Percentiles rank a stretch among this genome's conserved stretches.
Evolutionary conservation across 1,140 invertebrate genomes (phyloP).

Genomic region (Laodelphax striatellus): DNA sequence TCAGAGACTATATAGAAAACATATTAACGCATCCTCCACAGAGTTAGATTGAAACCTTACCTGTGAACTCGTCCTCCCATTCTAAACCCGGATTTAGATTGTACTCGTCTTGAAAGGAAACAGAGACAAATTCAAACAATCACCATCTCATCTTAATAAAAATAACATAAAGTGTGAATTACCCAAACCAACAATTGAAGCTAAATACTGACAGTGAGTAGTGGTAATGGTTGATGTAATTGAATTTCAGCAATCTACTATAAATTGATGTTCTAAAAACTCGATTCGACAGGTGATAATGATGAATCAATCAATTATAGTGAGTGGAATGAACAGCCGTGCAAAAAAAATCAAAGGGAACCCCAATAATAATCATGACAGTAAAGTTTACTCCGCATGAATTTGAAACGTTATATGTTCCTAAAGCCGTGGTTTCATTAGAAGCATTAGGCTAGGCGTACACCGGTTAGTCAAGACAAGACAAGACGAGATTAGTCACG

Average conservation of each 20-base stretch:
- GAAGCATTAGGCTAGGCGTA: too few relatives aligned
- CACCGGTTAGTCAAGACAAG: too few relatives aligned
- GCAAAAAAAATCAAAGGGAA: background rate
- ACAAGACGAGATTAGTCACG: too few relatives aligned
- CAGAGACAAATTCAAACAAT: conserved; percentile 37
- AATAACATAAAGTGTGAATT: conserved; percentile 2
- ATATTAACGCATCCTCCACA: conserved; percentile 28
- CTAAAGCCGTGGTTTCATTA: too few relatives aligned
- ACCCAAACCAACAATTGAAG: background rate
- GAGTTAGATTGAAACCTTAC: conserved; percentile 47
- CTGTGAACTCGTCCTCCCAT: conserved; percentile 99
- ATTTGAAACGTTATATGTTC: too few relatives aligned
- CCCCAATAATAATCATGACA: too few relatives aligned
- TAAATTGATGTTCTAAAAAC: background rate
- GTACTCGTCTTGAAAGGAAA: conserved; percentile 91
- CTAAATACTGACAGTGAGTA: background rate
- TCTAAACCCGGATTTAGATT: conserved; percentile 99
- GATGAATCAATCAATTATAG: background rate
- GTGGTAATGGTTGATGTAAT: too few relatives aligned
- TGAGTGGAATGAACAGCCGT: background rate
- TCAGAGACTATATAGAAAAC: conserved; percentile 10
- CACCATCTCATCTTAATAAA: conserved; percentile 20
- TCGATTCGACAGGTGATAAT: background rate
- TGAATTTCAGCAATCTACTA: background rate
- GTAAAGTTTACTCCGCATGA: too few relatives aligned